A percentile compares a stretch with the other conserved stretches of the same genome.
phyloP scores from a whole-genome alignment of 1,140 invertebrate genomes.

The Akabosia matsudoensis region DNA sequence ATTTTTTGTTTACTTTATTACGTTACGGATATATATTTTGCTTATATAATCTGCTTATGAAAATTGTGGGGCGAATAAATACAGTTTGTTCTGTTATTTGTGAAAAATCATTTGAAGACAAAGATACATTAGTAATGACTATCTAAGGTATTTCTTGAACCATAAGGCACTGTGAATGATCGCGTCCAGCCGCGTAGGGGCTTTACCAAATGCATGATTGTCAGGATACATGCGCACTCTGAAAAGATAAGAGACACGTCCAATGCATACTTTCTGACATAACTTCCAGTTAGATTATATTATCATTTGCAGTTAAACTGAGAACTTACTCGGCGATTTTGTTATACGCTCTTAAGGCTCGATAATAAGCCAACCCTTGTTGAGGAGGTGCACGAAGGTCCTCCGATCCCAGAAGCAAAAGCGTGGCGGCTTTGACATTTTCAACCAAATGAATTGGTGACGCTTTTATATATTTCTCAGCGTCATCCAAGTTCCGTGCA shows the following conservation, averaged over 20 bases:
- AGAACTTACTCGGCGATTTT: conserved; percentile 47
- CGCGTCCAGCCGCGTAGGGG: conserved; percentile 63
- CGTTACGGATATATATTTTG: too few relatives aligned
- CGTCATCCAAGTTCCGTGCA: conserved; percentile 29
- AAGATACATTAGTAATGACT: too few relatives aligned
- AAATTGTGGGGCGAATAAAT: too few relatives aligned
- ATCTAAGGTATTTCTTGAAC: conserved; percentile 52
- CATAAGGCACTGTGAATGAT: conserved; percentile 66
- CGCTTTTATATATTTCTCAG: conserved; percentile 27
- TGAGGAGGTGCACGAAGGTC: conserved; percentile 75
- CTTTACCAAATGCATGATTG: conserved; percentile 63
- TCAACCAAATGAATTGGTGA: conserved; percentile 40
- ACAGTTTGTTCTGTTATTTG: too few relatives aligned
- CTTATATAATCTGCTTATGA: too few relatives aligned
- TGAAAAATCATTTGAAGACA: too few relatives aligned
- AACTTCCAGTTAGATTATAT: neutral
- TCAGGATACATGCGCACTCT: conserved; percentile 71
- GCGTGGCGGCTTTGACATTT: conserved; percentile 68
- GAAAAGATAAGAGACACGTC: conserved; percentile 46
- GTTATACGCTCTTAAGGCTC: conserved; percentile 38
- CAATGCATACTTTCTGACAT: neutral
- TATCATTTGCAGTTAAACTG: conserved; percentile 48
- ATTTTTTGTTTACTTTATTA: neutral
- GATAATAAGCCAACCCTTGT: conserved; percentile 69
- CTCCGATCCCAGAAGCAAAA: conserved; percentile 74